phyloP scores from a whole-genome alignment of 2,888 invertebrate genomes.

The Seladonia tumulorum region DNA sequence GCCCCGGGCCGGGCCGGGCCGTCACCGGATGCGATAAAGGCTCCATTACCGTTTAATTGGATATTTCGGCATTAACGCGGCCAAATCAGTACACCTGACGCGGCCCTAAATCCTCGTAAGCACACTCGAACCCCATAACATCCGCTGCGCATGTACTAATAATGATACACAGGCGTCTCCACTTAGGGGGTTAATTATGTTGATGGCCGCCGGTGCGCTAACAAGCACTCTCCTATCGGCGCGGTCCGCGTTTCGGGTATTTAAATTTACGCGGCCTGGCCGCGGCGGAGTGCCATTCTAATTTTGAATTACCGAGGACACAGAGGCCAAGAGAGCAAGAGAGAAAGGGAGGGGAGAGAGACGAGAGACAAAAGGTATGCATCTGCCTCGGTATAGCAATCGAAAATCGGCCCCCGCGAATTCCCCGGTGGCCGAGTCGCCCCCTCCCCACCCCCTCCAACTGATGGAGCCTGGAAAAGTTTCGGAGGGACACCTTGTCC shows the following conservation, averaged over 20 bases:
- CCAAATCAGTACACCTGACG: conserved; percentile 69
- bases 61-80: conserved; percentile 69
- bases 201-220: conserved; percentile 76
- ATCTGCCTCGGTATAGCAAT: background rate
- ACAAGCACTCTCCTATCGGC: conserved; percentile 72
- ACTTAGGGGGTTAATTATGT: conserved; percentile 78
- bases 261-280: conserved; percentile 76
- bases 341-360: background rate
- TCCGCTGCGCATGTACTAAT: conserved; percentile 74
- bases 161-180: conserved; percentile 78
- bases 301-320: conserved; percentile 74
- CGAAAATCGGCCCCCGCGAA: conserved; percentile 2
- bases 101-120: conserved; percentile 71
- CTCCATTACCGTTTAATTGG: conserved; percentile 70
- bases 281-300: conserved; percentile 52
- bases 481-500: conserved; percentile 19
- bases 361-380: background rate
- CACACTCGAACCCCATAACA: conserved; percentile 72
- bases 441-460: too few relatives aligned
- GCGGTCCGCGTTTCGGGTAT: conserved; percentile 74
- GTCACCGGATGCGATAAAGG: conserved; percentile 58
- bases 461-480: conserved; percentile 27
- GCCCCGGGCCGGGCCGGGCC: conserved; percentile 18
- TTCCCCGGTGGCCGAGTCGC: background rate
- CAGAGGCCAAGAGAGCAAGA: background rate